These are phyloP conservation scores for Iguana delicatissima DNA, from an alignment of 2,797 vertebrate species.

Conservation along the genomic window DNA sequence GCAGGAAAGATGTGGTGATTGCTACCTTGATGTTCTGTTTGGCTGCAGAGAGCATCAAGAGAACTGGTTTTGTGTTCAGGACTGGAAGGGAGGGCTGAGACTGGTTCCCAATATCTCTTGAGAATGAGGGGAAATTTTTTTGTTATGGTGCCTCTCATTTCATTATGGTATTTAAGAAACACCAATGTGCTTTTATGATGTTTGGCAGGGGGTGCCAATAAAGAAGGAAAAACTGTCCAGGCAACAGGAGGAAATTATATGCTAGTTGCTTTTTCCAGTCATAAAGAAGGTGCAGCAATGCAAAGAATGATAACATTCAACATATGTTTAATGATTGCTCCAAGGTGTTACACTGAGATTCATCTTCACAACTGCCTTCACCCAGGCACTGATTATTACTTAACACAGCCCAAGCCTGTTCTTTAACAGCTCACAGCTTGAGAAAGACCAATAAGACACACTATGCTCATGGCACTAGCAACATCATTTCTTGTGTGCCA, in stretches of 20 bases:
- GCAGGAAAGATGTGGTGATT: not conserved
- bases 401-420: not conserved
- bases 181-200: constrained; percentile 58
- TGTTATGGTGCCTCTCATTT: constrained; percentile 62
- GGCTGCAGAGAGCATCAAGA: not conserved
- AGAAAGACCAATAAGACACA: constrained; percentile 1
- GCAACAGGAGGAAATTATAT: constrained; percentile 55
- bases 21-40: not conserved
- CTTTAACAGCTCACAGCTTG: accelerated
- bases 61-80: not conserved
- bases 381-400: constrained; percentile 3
- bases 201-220: constrained; percentile 3
- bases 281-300: constrained; percentile 47
- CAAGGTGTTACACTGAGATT: not conserved
- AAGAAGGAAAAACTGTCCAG: constrained; percentile 48
- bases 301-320: not conserved
- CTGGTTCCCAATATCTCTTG: constrained; percentile 23
- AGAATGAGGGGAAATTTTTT: constrained; percentile 51
- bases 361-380: constrained; percentile 34
- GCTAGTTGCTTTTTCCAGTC: constrained; percentile 33
- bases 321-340: constrained; percentile 12
- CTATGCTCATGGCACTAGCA: not conserved
- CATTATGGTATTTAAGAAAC: constrained; percentile 56
- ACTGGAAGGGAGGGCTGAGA: constrained; percentile 48
- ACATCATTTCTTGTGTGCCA: not conserved